Percentiles rank a stretch among this genome's conserved stretches.
These are phyloP conservation scores for Xenopus tropicalis DNA, from an alignment of 2,113 vertebrate genomes.

Conservation along the genomic window UCB_Xtro_10.0 CM004451.2:24507001-24507500, in stretches of 20 bases:
- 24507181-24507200: constrained; percentile 67
- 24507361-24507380: constrained; percentile 84
- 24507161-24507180: constrained; percentile 82
- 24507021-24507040: constrained; percentile 71
- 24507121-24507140: constrained; percentile 85
- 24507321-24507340: constrained; percentile 82
- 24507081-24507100: constrained; percentile 85
- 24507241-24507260: constrained; percentile 77
- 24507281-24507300: constrained; percentile 80
- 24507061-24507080: constrained; percentile 84
- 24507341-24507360: constrained; percentile 83
- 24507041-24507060: constrained; percentile 81
- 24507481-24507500: constrained; percentile 73
- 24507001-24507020: constrained; percentile 75
- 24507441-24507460: constrained; percentile 82
- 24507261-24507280: constrained; percentile 83
- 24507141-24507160: constrained; percentile 87
- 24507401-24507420: constrained; percentile 92
- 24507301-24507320: constrained; percentile 81
- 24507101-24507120: constrained; percentile 88
- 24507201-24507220: constrained; percentile 80
- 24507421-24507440: constrained; percentile 85
- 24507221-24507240: constrained; percentile 84
- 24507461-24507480: constrained; percentile 81
- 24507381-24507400: constrained; percentile 89